Evolutionary conservation across 2,888 invertebrate genomes (phyloP).

Genomic region (Cerastis leucographa): DNA sequence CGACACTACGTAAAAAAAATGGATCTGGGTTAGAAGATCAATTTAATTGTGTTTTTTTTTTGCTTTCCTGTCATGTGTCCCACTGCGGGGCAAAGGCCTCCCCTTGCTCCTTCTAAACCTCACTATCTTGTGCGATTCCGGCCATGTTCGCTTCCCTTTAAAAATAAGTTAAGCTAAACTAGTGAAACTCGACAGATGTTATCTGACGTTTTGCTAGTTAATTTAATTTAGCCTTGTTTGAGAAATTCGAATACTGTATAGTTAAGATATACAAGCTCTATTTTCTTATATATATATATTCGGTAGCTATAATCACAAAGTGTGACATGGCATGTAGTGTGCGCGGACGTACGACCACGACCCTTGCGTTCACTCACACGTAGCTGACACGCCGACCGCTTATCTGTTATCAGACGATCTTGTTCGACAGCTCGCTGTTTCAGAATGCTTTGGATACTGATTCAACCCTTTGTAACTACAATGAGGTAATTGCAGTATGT

Average conservation of each 20-base stretch:
- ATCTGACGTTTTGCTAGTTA: background rate
- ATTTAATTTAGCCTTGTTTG: background rate
- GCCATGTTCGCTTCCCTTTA: too few relatives aligned
- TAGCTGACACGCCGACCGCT: conserved; percentile 43
- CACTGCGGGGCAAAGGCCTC: too few relatives aligned
- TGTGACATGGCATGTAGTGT: conserved; percentile 30
- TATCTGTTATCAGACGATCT: conserved; percentile 63
- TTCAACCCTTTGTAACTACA: conserved; percentile 39
- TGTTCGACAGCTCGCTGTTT: conserved; percentile 38
- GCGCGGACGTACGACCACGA: conserved; percentile 55
- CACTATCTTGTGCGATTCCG: too few relatives aligned
- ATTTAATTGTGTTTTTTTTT: too few relatives aligned
- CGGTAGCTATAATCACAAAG: background rate
- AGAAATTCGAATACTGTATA: background rate
- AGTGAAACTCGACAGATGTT: background rate
- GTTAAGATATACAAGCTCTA: background rate
- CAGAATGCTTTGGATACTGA: conserved; percentile 30
- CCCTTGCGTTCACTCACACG: conserved; percentile 64
- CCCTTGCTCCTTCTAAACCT: too few relatives aligned
- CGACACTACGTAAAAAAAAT: too few relatives aligned
- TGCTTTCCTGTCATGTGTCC: too few relatives aligned
- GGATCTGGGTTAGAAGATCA: too few relatives aligned
- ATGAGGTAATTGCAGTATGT: conserved; percentile 30
- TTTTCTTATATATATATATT: conserved; percentile 2
- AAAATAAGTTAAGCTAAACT: background rate